phyloP scores from a whole-genome alignment of 2,888 invertebrate genomes.

The Trachelus troglodyta region DNA sequence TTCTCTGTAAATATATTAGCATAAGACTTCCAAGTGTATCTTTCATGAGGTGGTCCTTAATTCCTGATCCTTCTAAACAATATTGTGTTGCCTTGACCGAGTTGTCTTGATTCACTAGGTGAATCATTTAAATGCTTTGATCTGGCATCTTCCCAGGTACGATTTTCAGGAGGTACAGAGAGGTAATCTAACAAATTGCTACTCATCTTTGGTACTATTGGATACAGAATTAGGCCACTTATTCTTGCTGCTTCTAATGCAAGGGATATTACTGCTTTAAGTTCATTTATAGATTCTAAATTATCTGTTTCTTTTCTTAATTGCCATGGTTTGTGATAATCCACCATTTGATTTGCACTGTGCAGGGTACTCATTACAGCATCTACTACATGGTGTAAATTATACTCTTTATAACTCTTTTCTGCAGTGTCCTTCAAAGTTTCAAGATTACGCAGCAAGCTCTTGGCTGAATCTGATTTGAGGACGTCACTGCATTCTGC shows the following conservation, averaged over 20 bases:
- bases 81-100: slow-evolving; percentile 35
- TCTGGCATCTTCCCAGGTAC: slow-evolving; percentile 69
- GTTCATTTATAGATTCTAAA: slow-evolving; percentile 67
- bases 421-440: slow-evolving; percentile 72
- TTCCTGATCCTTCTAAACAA: slow-evolving; percentile 48
- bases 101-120: slow-evolving; percentile 1
- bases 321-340: slow-evolving; percentile 89
- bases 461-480: slow-evolving; percentile 67
- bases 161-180: slow-evolving; percentile 64
- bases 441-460: slow-evolving; percentile 70
- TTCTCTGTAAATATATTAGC: slow-evolving; percentile 55
- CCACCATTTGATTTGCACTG: slow-evolving; percentile 87
- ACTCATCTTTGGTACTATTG: slow-evolving; percentile 83
- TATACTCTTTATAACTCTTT: slow-evolving; percentile 77
- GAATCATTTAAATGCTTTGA: slow-evolving; percentile 36
- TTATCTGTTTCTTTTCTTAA: slow-evolving; percentile 73
- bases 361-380: slow-evolving; percentile 80
- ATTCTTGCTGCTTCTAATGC: slow-evolving; percentile 88
- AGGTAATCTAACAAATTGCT: slow-evolving; percentile 78
- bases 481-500: slow-evolving; percentile 67
- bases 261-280: slow-evolving; percentile 82
- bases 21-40: slow-evolving; percentile 44
- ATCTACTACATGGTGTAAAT: slow-evolving; percentile 88
- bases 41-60: background rate
- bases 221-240: slow-evolving; percentile 83